Evolutionary conservation across 2,113 vertebrate genomes (phyloP), one percentile per base, ranked within the genome.

Genomic region (Tylochromis polylepis): DNA sequence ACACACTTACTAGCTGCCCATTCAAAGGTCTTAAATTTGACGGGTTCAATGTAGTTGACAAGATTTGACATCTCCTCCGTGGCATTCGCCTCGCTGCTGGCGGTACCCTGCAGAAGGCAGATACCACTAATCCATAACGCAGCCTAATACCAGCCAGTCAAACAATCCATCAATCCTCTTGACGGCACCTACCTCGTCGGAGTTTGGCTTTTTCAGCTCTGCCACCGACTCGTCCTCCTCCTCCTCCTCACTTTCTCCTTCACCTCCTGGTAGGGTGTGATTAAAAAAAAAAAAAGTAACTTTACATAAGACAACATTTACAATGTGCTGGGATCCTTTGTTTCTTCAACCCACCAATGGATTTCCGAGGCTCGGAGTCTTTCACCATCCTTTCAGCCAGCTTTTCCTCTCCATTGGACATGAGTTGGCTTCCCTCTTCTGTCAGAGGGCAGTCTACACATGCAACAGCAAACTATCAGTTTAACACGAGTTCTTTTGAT

Each of bases 11-110:
- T 97, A 82, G 89, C 83, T 59, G 98, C 97, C 56, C 94, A 93
- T 36, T 97, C 96, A 3, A 98, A 98, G 88, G 92, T 96, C 92
- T 98, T 98, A 93, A 98, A 98, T 90, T 98, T 98, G 90, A 98
- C 98, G 0, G 98, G 97, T 82, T 98, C 97, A 0, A 97, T 95
- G 89, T 98, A 98, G 94, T 98, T 98, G 87, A 98, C 98, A 0
- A 98, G 95, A 0, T 95, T 98, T 1, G 98, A 98, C 98, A 98
- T 98, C 93, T 98, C 98, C 93, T 98, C 97, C 0, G 98, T 98
- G 88, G 98, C 98, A 0, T 97, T 97, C 22, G 97, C 97, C 88
- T 98, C 98, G n/a, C 97, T 98, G 94, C 97, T 97, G 57, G 98
- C 98, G 0, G 98, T 98, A 49, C 98, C 98, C 98, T 98, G 93